Base-by-base conservation (phyloP, 2,888 invertebrate genomes). In the Xestia xanthographa region DNA sequence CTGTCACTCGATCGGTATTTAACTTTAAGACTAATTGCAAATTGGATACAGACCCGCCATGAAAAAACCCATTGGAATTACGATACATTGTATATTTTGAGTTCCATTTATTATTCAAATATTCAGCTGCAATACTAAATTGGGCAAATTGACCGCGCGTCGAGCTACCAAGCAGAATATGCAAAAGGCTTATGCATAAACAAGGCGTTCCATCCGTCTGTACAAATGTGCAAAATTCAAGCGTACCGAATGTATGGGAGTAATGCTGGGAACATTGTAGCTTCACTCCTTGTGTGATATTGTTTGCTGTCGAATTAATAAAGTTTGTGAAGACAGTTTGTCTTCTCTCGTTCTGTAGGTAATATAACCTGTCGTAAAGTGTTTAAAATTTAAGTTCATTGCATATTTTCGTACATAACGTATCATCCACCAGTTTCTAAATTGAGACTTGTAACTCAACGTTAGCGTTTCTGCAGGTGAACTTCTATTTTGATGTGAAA, bases 181-280 rank as follows among this genome's bases (percentile, higher is more conserved):
- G 87, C 88, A 87, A 85, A 88, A 87, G 77, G 86, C 84, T 87
- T 87, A 90, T 90, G 86, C 87, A 90, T 91, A 90, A 89, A 88
- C 88, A 89, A 90, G 84, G 77, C 67, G 73, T 74, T 83, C 34
- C 74, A 75, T 75, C 38, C 43, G 72, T 68, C 69, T 68, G 74
- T 74, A 79, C 67, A 70, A 78, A 79, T 83, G 83, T 75, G 75
- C 76, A 75, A 80, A 79, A 75, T 77, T 75, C 63, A 79, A 70
- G 69, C 79, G 60, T 67, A 69, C n/a, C n/a, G 68, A 78, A 77
- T 75, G 38, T 74, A 74, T 72, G 65, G 41, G 62, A 14, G 63
- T 82, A 66, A 34, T 53, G 43, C n/a, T 77, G 29, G 41, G 38
- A 74, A 66, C 70, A 80, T 73, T 70, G 62, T 77, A 63, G 68